A percentile compares a stretch with the other conserved stretches of the same genome.
Conservation (phyloP, 2,113 vertebrate genomes). For the Pterocles burchelli region DNA sequence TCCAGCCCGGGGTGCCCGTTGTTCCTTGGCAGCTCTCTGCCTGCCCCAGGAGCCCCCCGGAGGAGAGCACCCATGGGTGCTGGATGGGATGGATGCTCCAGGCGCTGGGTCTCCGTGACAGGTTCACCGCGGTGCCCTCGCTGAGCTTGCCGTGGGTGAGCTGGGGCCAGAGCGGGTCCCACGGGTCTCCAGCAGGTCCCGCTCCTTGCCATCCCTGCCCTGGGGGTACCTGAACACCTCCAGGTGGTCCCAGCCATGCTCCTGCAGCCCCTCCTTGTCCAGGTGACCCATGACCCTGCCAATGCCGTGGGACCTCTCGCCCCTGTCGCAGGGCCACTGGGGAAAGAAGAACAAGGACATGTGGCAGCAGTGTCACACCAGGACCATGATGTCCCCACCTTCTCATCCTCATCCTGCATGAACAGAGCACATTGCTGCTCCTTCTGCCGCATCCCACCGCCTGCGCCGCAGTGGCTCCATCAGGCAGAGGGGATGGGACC, state of each 20-base stretch:
- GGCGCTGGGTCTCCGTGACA: not conserved
- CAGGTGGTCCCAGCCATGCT: conserved; percentile 75
- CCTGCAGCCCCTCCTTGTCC: conserved; percentile 64
- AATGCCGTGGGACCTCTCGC: not conserved
- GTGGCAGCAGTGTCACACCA: accelerated
- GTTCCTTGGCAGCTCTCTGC: not conserved
- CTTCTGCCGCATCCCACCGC: not conserved
- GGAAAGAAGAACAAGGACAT: not conserved
- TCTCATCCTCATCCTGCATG: accelerated
- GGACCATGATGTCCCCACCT: not conserved
- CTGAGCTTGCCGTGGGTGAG: conserved; percentile 72
- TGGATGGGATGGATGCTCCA: not conserved
- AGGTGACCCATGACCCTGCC: conserved; percentile 68
- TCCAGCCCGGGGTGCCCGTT: not conserved
- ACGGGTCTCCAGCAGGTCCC: conserved; percentile 59
- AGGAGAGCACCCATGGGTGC: not conserved
- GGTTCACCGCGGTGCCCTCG: not conserved
- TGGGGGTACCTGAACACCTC: conserved; percentile 78
- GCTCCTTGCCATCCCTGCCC: not conserved
- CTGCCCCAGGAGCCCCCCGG: not conserved
- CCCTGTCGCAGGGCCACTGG: not conserved
- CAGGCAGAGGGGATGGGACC: not conserved
- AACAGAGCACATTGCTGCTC: not conserved
- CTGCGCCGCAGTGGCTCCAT: not conserved
- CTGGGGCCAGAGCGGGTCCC: conserved; percentile 63